Evolutionary conservation across 2,888 invertebrate species (phyloP).

Genomic region (Protonemura montana): DNA sequence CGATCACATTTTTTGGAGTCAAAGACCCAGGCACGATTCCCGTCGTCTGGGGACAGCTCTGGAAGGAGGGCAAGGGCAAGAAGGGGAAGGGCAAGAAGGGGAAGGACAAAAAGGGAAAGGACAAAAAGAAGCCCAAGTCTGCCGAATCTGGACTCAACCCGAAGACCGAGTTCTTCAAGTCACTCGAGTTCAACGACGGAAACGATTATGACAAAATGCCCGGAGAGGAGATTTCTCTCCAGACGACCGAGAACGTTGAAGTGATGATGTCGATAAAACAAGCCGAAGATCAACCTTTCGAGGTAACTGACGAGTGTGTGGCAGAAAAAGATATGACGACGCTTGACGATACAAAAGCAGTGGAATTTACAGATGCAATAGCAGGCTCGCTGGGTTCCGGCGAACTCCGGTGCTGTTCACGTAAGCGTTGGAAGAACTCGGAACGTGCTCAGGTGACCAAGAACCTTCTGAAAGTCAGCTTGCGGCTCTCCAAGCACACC

Average conservation of each 20-base stretch:
- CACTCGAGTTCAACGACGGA: slow-evolving; percentile 42
- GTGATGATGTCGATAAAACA: background rate
- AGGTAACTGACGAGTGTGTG: too few species aligned
- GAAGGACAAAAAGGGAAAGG: slow-evolving; percentile 29
- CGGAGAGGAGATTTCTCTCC: background rate
- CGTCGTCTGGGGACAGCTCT: background rate
- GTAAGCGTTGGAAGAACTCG: slow-evolving; percentile 19
- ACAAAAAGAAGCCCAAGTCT: background rate
- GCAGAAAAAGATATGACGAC: background rate
- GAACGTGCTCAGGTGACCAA: background rate
- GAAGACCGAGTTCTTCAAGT: background rate
- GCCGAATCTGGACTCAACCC: background rate
- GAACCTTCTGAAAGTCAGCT: background rate
- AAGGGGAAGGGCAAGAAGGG: slow-evolving; percentile 19
- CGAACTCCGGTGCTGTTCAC: background rate
- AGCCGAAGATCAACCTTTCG: too few species aligned
- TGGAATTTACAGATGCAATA: background rate
- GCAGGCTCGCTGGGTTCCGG: background rate
- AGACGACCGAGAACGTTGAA: background rate
- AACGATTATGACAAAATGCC: slow-evolving; percentile 17
- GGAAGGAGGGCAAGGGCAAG: background rate
- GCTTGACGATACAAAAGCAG: background rate
- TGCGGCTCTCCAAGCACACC: background rate
- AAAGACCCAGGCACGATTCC: background rate
- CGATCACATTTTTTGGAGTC: background rate